Conservation (phyloP, 2,113 vertebrate species). For the Psittacus erithacus region DNA sequence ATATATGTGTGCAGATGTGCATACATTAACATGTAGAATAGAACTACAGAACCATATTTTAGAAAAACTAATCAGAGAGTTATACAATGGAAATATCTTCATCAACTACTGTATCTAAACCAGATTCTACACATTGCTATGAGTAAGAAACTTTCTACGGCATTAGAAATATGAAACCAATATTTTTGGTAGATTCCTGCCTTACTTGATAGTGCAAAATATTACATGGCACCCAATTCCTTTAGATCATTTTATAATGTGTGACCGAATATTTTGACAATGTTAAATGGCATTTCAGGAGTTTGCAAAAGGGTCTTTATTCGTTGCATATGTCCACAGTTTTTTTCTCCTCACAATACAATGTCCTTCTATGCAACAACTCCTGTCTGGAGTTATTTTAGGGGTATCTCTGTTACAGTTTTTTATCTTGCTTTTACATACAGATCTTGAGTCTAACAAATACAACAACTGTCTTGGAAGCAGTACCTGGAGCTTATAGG, state of each 20-base stretch:
- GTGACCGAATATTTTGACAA: not conserved
- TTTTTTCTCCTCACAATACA: not conserved
- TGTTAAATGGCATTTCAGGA: not conserved
- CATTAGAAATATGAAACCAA: not conserved
- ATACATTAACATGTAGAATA: not conserved
- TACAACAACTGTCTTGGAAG: not conserved
- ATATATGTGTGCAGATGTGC: no score
- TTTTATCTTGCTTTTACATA: not conserved
- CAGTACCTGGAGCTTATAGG: not conserved
- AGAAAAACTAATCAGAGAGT: not conserved
- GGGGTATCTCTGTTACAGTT: not conserved
- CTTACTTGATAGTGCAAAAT: not conserved
- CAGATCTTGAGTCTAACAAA: not conserved
- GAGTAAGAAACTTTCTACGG: not conserved
- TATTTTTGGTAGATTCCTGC: not conserved
- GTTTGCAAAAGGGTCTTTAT: not conserved
- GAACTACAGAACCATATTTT: not conserved
- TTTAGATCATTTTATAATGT: not conserved
- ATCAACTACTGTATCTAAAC: not conserved
- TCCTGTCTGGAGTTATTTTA: not conserved
- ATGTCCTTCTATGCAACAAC: not conserved
- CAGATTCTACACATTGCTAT: not conserved
- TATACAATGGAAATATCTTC: not conserved
- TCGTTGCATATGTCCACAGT: not conserved
- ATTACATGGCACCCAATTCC: not conserved